Conservation (phyloP, 2,113 vertebrate species). For the Tragelaphus buxtoni region DNA sequence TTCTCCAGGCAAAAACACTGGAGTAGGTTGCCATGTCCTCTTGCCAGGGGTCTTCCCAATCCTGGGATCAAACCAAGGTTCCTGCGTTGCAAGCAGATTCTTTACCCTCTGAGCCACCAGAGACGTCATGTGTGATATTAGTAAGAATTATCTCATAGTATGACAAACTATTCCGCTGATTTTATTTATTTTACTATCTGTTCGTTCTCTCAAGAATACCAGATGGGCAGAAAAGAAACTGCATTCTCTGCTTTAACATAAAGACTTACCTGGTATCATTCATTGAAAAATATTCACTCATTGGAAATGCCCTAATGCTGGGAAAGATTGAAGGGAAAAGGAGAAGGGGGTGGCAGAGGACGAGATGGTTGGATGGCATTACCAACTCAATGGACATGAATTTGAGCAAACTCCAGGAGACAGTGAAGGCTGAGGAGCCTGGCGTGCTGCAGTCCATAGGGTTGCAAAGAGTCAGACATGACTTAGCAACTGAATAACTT, state of each 20-base stretch:
- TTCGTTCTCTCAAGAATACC: background rate
- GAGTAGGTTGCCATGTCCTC: background rate
- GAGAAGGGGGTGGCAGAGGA: background rate
- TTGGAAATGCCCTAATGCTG: background rate
- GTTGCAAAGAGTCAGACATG: background rate
- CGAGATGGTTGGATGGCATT: too few relatives aligned
- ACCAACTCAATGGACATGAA: too few relatives aligned
- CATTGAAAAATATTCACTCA: background rate
- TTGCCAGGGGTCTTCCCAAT: background rate
- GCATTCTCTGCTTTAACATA: background rate
- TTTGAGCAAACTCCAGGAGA: too few relatives aligned
- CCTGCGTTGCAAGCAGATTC: background rate
- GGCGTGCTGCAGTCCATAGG: background rate
- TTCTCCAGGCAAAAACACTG: background rate
- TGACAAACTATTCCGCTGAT: background rate
- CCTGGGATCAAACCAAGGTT: background rate
- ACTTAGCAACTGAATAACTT: background rate
- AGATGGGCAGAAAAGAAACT: background rate
- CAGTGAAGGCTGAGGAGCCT: background rate
- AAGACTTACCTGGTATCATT: background rate
- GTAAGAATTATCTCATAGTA: background rate
- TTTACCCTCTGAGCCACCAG: background rate
- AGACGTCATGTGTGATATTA: background rate
- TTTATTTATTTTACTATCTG: background rate
- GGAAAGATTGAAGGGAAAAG: background rate